Conservation (phyloP, 2,113 vertebrate species). For the Plotosus lineatus region DNA sequence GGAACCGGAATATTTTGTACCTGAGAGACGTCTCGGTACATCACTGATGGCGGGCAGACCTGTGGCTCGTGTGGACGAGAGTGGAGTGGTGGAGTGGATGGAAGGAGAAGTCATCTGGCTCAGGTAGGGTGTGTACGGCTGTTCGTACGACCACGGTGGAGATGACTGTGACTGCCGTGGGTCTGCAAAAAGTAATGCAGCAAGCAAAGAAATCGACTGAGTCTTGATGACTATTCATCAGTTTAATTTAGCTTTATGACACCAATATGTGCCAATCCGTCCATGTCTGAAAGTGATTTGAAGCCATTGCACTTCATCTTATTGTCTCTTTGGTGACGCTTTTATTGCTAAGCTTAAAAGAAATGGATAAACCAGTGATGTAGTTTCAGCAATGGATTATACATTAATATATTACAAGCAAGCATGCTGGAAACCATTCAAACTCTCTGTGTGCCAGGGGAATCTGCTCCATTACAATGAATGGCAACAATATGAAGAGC, state of each 20-base stretch:
- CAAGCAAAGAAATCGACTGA: background rate
- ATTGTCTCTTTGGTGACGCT: background rate
- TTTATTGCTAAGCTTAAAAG: background rate
- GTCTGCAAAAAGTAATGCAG: constrained; percentile 64
- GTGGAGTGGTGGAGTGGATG: constrained; percentile 87
- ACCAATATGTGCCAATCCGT: background rate
- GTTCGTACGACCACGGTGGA: constrained; percentile 88
- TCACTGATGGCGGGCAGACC: constrained; percentile 87
- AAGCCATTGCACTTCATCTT: background rate
- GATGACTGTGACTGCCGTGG: constrained; percentile 86
- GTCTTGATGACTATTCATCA: background rate
- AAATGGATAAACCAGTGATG: background rate
- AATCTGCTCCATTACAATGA: constrained; percentile 5
- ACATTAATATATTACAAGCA: background rate
- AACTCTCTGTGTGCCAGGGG: background rate
- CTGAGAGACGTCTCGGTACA: constrained; percentile 86
- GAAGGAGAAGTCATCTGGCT: constrained; percentile 89
- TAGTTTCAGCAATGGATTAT: background rate
- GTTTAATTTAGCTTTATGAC: background rate
- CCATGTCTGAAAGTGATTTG: background rate
- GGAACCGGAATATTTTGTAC: constrained; percentile 60
- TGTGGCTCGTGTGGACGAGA: constrained; percentile 84
- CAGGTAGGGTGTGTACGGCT: constrained; percentile 87
- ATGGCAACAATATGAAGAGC: constrained; percentile 36
- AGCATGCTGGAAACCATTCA: constrained; percentile 2